A percentile compares a stretch with the other conserved stretches of the same genome.
phyloP scores from a whole-genome alignment of 2,888 invertebrate genomes.

The Tinea trinotella region DNA sequence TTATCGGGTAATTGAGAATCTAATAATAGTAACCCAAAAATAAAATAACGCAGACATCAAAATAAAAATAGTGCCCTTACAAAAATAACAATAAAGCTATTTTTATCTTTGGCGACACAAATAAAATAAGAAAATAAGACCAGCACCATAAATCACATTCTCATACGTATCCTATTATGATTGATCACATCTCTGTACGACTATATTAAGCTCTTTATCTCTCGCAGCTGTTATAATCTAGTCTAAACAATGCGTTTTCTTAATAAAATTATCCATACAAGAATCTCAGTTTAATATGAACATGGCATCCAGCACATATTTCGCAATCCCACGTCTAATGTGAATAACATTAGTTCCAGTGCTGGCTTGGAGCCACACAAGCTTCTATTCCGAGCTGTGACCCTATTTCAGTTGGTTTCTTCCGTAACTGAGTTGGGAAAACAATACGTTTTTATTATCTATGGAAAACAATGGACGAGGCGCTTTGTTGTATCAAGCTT shows the following conservation, averaged over 20 bases:
- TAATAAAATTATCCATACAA: neutral
- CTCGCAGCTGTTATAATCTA: neutral
- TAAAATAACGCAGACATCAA: too few species aligned
- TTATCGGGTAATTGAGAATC: too few species aligned
- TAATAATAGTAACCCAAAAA: too few species aligned
- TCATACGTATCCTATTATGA: too few species aligned
- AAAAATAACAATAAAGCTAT: too few species aligned
- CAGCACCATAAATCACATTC: neutral
- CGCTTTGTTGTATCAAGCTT: conserved; percentile 9
- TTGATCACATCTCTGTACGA: neutral
- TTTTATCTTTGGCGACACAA: too few species aligned
- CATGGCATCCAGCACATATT: conserved; percentile 7
- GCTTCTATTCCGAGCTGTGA: conserved; percentile 17
- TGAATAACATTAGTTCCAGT: conserved; percentile 17
- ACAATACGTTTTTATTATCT: conserved; percentile 43
- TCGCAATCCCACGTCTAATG: conserved; percentile 16
- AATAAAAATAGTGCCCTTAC: too few species aligned
- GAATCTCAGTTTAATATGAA: too few species aligned
- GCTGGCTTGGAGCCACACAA: conserved; percentile 13
- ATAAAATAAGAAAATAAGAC: neutral
- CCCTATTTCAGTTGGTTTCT: conserved; percentile 10
- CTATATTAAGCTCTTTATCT: too few species aligned
- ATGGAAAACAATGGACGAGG: conserved; percentile 25
- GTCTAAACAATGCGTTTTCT: neutral
- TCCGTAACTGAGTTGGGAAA: conserved; percentile 26